Percentiles rank a stretch among this genome's conserved stretches.
These are phyloP conservation scores for Micropoecilia bifurca DNA, from an alignment of 2,797 vertebrate genomes.

Conservation along the genomic window DNA sequence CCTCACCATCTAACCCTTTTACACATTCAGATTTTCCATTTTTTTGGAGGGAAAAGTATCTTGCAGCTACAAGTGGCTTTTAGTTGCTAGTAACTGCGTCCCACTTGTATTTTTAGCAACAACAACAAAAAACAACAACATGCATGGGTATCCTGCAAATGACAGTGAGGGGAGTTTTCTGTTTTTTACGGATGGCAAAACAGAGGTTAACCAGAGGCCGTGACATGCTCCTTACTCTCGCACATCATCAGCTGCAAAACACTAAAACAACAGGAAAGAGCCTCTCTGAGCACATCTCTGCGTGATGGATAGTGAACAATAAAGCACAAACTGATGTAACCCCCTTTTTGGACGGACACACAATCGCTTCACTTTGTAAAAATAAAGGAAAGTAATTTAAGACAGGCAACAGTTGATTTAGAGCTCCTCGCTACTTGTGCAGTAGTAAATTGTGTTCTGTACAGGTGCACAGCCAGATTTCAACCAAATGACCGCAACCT, in stretches of 20 bases:
- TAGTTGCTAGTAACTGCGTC: neutral
- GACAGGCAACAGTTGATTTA: constrained; percentile 82
- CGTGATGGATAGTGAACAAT: constrained; percentile 75
- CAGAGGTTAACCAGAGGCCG: constrained; percentile 52
- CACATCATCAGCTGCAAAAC: constrained; percentile 34
- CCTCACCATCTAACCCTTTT: neutral
- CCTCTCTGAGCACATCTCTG: constrained; percentile 47
- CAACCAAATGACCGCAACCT: constrained; percentile 52
- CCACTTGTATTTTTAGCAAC: constrained; percentile 1
- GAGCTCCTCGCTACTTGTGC: constrained; percentile 69
- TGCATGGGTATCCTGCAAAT: constrained; percentile 3
- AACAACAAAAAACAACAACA: neutral
- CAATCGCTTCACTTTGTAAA: constrained; percentile 45
- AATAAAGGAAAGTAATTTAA: constrained; percentile 63
- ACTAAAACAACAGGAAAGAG: constrained; percentile 61
- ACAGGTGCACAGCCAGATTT: constrained; percentile 72
- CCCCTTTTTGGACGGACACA: constrained; percentile 61
- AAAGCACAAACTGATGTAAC: constrained; percentile 72
- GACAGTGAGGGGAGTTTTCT: constrained; percentile 10
- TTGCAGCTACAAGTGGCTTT: neutral
- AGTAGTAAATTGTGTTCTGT: constrained; percentile 74
- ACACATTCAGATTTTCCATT: neutral
- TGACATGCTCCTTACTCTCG: constrained; percentile 32
- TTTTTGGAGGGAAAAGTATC: neutral
- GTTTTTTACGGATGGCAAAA: constrained; percentile 31